Conservation (phyloP, 2,797 vertebrate species). For the Ctenochaetus hawaiiensis region DNA sequence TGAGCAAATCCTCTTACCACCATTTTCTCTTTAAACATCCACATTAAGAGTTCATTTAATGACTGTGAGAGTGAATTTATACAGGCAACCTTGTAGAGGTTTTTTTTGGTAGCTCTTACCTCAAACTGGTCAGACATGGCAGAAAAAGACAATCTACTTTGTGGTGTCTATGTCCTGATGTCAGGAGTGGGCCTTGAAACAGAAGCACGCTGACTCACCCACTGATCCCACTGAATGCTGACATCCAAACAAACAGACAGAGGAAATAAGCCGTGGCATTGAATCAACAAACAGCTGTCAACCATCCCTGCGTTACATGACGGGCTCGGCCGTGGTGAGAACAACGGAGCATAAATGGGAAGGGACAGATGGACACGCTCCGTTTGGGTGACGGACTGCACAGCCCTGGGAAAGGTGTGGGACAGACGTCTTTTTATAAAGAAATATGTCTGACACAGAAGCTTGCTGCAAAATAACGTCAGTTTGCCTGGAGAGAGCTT, state of each 20-base stretch:
- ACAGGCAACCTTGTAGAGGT: too few species aligned
- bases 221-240: slow-evolving; percentile 64
- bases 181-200: slow-evolving; percentile 61
- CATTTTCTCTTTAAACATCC: background rate
- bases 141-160: slow-evolving; percentile 43
- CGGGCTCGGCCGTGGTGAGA: slow-evolving; percentile 55
- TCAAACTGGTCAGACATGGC: slow-evolving; percentile 31
- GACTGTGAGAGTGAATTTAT: background rate
- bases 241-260: slow-evolving; percentile 82
- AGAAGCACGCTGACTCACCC: slow-evolving; percentile 53
- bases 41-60: background rate
- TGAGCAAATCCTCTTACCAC: slow-evolving; percentile 11
- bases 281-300: slow-evolving; percentile 83
- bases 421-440: slow-evolving; percentile 65
- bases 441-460: slow-evolving; percentile 64
- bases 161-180: slow-evolving; percentile 44
- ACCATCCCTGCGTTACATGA: slow-evolving; percentile 66
- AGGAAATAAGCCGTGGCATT: slow-evolving; percentile 80
- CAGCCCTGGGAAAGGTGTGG: slow-evolving; percentile 72
- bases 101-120: background rate
- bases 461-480: slow-evolving; percentile 54
- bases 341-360: slow-evolving; percentile 66
- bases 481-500: slow-evolving; percentile 37
- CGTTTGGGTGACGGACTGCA: slow-evolving; percentile 73
- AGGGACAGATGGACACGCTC: slow-evolving; percentile 76